These are phyloP conservation scores for Jacana jacana DNA, from an alignment of 2,113 vertebrate species.

Conservation along the genomic window DNA sequence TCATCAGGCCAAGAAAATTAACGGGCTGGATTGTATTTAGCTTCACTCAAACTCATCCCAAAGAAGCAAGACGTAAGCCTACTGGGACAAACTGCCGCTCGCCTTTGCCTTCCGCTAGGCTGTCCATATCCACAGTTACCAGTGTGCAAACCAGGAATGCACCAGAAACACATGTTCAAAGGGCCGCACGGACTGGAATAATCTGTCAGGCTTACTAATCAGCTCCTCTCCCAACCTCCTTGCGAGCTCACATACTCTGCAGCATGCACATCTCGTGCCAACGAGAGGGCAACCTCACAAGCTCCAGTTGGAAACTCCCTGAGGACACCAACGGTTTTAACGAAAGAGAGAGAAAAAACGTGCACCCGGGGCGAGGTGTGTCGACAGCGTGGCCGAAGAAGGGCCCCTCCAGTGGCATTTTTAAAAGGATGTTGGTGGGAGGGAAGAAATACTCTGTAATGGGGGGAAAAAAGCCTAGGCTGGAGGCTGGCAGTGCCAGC, in stretches of 20 bases:
- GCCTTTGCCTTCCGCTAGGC: not conserved
- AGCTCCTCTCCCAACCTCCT: conserved; percentile 6
- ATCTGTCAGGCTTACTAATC: not conserved
- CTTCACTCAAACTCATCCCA: conserved; percentile 11
- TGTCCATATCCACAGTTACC: not conserved
- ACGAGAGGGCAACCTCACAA: not conserved
- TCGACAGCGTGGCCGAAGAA: not conserved
- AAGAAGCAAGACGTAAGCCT: not conserved
- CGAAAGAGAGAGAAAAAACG: not conserved
- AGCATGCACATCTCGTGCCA: not conserved
- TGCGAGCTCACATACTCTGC: not conserved
- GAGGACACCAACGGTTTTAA: not conserved
- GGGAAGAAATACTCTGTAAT: not conserved
- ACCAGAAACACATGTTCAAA: not conserved
- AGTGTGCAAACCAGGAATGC: not conserved
- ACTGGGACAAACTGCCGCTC: not conserved
- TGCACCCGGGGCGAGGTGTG: not conserved
- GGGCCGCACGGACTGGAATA: not conserved
- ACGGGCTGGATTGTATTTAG: not conserved
- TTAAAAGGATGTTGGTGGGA: not conserved
- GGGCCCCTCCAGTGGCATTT: not conserved
- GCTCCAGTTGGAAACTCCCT: not conserved
- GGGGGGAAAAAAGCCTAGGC: conserved; percentile 7
- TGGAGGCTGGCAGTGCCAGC: conserved; percentile 19
- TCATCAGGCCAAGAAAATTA: not conserved